Base-by-base conservation (phyloP, 2,888 invertebrate species). In the Corythucha ciliata region DNA sequence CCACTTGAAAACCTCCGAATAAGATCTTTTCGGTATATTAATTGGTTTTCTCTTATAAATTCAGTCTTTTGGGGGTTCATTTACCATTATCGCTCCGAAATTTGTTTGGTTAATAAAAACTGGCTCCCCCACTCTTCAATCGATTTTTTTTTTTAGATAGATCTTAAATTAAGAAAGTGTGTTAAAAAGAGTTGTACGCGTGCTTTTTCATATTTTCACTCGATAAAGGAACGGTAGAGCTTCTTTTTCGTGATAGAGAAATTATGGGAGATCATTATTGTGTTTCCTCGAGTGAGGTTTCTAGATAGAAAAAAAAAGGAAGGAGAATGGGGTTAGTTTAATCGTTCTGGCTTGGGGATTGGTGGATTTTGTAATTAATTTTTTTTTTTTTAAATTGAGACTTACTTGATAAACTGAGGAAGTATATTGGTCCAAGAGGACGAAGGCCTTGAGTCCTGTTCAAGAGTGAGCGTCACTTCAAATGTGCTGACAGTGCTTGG, bases 241-340 rank as follows among this genome's bases (percentile, higher is more conserved):
- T 91, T 91, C 71, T 87, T 88, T 76, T 92, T 92, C 69, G 83
- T 85, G 72, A 92, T 74, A 66, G 81, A 81, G 74, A 88, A 92
- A 67, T 83, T 84, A 63, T 83, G 82, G 73, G 88, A 86, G 69
- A 91, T 84, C 72, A 90, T 81, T 66, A 91, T 82, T 62, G 88
- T 87, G 69, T 84, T 83, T 71, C 85, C 80, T 70, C 84, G 79
- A 61, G 87, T 83, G 64, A 89, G 74, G 69, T 88, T 89, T 76
- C 88, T 88, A 75, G 53, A 68, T 68, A 62, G 63, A 63, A 60
- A 63, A 57, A 58, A 60, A 61, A 52, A 57, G 48, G 21, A 37
- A 14, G 7, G 12, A 3, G 29, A 34, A 33, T 46, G 27, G 46
- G 32, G 18, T 7, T 24, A 16, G 42, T 18, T 18, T 4, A 8